Evolutionary conservation across 1,140 invertebrate genomes (phyloP).

Genomic region (Eumeta japonica): DNA sequence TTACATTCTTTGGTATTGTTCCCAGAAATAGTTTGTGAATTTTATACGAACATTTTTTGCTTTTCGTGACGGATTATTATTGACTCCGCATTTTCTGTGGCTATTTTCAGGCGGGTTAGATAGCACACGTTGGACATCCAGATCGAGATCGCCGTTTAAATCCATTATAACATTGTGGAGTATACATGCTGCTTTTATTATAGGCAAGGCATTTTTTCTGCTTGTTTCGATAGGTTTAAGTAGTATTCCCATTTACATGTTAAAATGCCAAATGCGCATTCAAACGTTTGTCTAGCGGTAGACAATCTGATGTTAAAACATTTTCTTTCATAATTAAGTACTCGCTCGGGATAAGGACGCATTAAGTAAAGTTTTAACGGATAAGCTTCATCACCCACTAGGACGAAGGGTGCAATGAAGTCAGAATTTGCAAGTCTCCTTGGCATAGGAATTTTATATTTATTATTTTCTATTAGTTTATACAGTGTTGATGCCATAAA

Average conservation of each 20-base stretch:
- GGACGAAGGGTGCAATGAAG: conserved; percentile 15
- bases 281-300: conserved; percentile 2
- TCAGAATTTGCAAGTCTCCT: conserved; percentile 11
- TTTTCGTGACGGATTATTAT: no score
- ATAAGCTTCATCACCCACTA: conserved; percentile 40
- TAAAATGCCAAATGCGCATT: conserved; percentile 8
- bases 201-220: conserved; percentile 1
- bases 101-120: no score
- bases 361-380: conserved; percentile 23
- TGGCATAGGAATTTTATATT: conserved; percentile 1
- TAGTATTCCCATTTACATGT: conserved; percentile 7
- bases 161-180: conserved; percentile 7
- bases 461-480: conserved; percentile 1
- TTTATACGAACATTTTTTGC: no score
- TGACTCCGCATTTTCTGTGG: no score
- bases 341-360: conserved; percentile 20
- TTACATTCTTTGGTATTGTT: no score
- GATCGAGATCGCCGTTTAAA: background rate
- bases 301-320: conserved; percentile 2
- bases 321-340: conserved; percentile 5
- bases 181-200: conserved; percentile 7
- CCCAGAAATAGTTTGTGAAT: no score
- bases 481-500: conserved; percentile 16
- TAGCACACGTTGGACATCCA: conserved; percentile 1
- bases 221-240: conserved; percentile 5